Base-by-base conservation (phyloP, 2,113 vertebrate genomes). In the Nymphicus hollandicus region DNA sequence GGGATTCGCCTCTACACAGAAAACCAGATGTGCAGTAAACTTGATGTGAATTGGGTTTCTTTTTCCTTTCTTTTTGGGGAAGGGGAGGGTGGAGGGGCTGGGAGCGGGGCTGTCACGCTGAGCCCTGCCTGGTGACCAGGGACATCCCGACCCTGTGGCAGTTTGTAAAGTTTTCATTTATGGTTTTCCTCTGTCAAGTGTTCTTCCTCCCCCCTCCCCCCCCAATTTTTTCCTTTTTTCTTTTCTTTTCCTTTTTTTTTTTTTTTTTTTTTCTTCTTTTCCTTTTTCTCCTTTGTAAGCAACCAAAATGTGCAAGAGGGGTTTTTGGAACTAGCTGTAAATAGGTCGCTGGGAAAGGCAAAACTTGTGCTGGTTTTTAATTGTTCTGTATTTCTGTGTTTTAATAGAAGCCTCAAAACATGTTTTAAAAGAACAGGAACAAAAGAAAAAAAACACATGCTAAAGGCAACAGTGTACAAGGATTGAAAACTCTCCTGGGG, bases 341-440 rank as follows among this genome's bases (percentile, higher is more conserved):
- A 99, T 99, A 99, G 98, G 97, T 98, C 97, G 96, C 96, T 97
- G 97, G 97, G 97, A 98, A 91, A 93, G 96, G 83, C 93, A 95
- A 95, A 95, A 96, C 98, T 98, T 98, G 98, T 99, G 98, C 98
- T 98, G 98, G 98, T 98, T 98, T 99, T 98, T 98, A 99, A 96
- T 98, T 98, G 98, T 99, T 98, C 98, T 98, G 98, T 99, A 98
- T 98, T 98, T 99, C 98, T 98, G 99, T 99, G 98, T 99, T 99
- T 99, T 99, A 99, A 98, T 99, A 99, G 98, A 98, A 98, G 98
- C 98, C 98, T 98, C 98, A 98, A 98, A 98, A 97, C 71, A 70
- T 93, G 92, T 96, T 97, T 88, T 46, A 70, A 97, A 98, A 93
- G 92, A 86, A 74, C 55, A 83, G 17, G 63, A 70, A 85, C 43